Evolutionary conservation across 53 echinoderm and acorn worm species (phyloP).

Genomic region (Antedon mediterranea): DNA sequence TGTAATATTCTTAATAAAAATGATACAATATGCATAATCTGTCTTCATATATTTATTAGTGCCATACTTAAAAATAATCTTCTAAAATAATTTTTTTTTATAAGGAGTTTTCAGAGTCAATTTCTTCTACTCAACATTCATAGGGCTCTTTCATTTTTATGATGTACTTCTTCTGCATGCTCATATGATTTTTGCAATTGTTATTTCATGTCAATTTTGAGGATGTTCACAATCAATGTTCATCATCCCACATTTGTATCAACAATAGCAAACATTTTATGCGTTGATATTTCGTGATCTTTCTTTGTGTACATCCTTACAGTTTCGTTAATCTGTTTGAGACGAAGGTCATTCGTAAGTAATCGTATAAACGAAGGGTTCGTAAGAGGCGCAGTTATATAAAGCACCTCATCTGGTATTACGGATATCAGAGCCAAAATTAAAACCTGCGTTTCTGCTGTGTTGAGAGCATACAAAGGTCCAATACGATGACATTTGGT

Average conservation of each 20-base stretch:
- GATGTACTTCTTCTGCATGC: too few relatives aligned
- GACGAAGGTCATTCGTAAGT: constrained; percentile 35
- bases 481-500: constrained; percentile 45
- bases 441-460: constrained; percentile 60
- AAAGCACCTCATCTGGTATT: constrained; percentile 55
- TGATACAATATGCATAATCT: too few relatives aligned
- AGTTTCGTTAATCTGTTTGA: constrained; percentile 64
- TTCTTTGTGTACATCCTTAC: constrained; percentile 74
- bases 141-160: too few relatives aligned
- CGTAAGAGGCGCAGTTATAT: constrained; percentile 45
- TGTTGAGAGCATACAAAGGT: constrained; percentile 64
- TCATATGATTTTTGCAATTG: too few relatives aligned
- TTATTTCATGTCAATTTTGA: too few relatives aligned
- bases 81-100: too few relatives aligned
- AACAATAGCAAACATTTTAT: constrained; percentile 61
- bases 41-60: too few relatives aligned
- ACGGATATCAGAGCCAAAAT: constrained; percentile 52
- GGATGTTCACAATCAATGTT: too few relatives aligned
- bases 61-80: too few relatives aligned
- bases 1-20: too few relatives aligned
- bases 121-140: too few relatives aligned
- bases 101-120: too few relatives aligned
- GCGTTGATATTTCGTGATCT: constrained; percentile 36
- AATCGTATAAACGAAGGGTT: constrained; percentile 73
- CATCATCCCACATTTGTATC: constrained; percentile 41